Conservation (phyloP, 2,113 vertebrate genomes). For the Cyanistes caeruleus region DNA sequence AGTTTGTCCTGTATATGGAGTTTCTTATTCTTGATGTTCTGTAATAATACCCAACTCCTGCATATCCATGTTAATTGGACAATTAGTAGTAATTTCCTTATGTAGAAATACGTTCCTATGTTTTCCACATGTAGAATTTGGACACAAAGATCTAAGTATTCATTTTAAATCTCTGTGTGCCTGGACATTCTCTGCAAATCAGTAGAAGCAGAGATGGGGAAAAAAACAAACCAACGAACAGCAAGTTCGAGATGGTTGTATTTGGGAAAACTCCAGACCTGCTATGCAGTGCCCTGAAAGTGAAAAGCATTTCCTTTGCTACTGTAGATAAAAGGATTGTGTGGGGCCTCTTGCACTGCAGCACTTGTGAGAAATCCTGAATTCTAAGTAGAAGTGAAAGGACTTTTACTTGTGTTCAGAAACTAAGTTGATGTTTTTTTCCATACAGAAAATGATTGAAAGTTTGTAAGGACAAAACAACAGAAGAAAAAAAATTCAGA, state of each 20-base stretch:
- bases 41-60: not conserved
- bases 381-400: slow-evolving; percentile 68
- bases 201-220: not conserved
- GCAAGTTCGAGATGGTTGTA: not conserved
- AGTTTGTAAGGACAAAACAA: slow-evolving; percentile 63
- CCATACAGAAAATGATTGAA: slow-evolving; percentile 67
- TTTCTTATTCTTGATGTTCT: not conserved
- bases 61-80: not conserved
- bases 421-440: slow-evolving; percentile 59
- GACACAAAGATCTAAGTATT: not conserved
- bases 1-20: not conserved
- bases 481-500: slow-evolving; percentile 51
- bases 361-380: slow-evolving; percentile 37
- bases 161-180: not conserved
- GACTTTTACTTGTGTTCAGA: slow-evolving; percentile 55
- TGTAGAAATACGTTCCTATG: too few relatives aligned
- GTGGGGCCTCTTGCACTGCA: not conserved
- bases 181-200: not conserved
- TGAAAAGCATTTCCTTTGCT: not conserved
- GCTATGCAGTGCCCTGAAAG: not conserved
- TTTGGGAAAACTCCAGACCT: not conserved
- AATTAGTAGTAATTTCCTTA: not conserved
- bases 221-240: not conserved
- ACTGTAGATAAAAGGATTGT: not conserved
- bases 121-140: not conserved